These are phyloP conservation scores for Forbesichthys agassizii DNA, from an alignment of 2,113 vertebrate genomes.

Conservation along the genomic window DNA sequence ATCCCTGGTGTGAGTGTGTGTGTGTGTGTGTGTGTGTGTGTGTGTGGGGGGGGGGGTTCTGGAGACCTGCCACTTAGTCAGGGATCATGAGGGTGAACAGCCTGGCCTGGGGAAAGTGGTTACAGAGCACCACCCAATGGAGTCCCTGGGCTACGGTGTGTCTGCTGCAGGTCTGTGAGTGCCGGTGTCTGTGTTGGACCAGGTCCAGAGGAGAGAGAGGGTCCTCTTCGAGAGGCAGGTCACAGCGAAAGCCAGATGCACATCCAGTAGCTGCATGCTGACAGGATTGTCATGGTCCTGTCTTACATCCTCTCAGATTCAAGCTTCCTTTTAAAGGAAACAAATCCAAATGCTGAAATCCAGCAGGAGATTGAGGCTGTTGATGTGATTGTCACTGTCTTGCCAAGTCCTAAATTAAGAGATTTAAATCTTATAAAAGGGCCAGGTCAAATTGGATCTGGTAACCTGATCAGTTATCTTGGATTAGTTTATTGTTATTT, in stretches of 20 bases:
- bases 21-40: neutral
- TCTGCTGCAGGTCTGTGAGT: neutral
- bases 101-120: conserved; percentile 35
- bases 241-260: neutral
- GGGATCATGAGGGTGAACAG: conserved; percentile 22
- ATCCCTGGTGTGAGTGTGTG: conserved; percentile 13
- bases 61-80: conserved; percentile 23
- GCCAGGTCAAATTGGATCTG: conserved; percentile 58
- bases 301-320: conserved; percentile 25
- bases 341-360: conserved; percentile 39
- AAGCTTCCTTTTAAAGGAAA: conserved; percentile 23
- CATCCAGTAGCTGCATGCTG: conserved; percentile 20
- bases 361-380: conserved; percentile 1
- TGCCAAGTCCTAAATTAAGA: conserved; percentile 23
- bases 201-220: neutral
- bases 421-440: conserved; percentile 73
- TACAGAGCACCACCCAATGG: conserved; percentile 47
- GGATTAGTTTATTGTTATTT: conserved; percentile 56
- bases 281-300: neutral
- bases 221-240: too few species aligned
- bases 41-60: neutral
- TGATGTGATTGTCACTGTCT: conserved; percentile 18
- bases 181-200: neutral
- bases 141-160: conserved; percentile 31
- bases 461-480: conserved; percentile 40